Evolutionary conservation across 2,888 invertebrate genomes (phyloP).

Genomic region (Oligia strigilis): DNA sequence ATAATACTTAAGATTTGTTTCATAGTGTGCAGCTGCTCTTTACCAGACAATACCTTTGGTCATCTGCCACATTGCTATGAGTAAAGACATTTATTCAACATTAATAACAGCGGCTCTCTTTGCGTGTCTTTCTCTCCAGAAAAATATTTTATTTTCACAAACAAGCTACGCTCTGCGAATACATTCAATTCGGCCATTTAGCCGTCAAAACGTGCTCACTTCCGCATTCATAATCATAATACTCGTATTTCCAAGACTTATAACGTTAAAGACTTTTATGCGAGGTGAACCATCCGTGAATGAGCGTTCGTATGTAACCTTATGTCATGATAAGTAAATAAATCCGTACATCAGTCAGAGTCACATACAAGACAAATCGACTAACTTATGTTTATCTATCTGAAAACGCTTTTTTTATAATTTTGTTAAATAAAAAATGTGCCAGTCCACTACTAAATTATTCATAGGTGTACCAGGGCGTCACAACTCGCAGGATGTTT

Average conservation of each 20-base stretch:
- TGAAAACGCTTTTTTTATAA: not conserved
- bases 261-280: not conserved
- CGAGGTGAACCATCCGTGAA: not conserved
- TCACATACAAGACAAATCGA: no score
- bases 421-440: not conserved
- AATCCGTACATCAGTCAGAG: not conserved
- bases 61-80: not conserved
- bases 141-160: not conserved
- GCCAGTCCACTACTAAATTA: slow-evolving; percentile 58
- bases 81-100: not conserved
- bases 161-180: not conserved
- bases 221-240: slow-evolving; percentile 16
- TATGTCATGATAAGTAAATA: not conserved
- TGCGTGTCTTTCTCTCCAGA: not conserved
- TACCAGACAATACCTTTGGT: not conserved
- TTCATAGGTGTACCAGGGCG: slow-evolving; percentile 63
- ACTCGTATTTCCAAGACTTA: not conserved
- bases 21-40: not conserved
- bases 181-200: not conserved
- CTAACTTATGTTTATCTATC: not conserved
- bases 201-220: not conserved
- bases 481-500: slow-evolving; percentile 80
- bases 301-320: not conserved
- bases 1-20: not conserved
- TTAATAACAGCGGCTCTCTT: not conserved